Conservation (phyloP, 2,797 vertebrate species). For the Syngnathus acus region DNA sequence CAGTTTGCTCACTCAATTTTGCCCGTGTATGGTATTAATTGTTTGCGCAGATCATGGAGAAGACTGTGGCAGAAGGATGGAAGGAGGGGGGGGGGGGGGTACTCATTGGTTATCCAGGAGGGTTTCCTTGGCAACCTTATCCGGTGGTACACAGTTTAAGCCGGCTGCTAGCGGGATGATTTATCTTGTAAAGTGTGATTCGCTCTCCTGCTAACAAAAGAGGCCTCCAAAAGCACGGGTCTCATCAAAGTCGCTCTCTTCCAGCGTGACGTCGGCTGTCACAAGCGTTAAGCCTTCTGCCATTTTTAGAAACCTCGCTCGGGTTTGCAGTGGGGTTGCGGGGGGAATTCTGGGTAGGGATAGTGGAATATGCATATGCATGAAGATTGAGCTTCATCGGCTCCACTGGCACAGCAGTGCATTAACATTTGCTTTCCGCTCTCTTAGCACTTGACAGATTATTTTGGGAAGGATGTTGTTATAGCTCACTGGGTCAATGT, state of each 20-base stretch:
- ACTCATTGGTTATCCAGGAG: constrained; percentile 59
- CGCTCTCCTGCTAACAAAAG: constrained; percentile 55
- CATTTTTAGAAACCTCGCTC: constrained; percentile 57
- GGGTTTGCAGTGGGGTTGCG: constrained; percentile 35
- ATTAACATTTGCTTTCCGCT: constrained; percentile 43
- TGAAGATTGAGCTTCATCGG: constrained; percentile 38
- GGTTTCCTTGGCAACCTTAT: constrained; percentile 78
- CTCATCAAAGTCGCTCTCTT: constrained; percentile 56
- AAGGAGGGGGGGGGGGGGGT: constrained; percentile 26
- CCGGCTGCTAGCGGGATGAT: constrained; percentile 53
- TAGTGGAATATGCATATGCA: constrained; percentile 52
- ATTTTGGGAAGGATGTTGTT: constrained; percentile 44
- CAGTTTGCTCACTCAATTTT: constrained; percentile 18
- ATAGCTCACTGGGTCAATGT: constrained; percentile 27
- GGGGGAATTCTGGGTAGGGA: constrained; percentile 47
- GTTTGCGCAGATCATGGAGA: constrained; percentile 60
- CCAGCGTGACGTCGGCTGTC: constrained; percentile 42
- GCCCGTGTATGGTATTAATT: constrained; percentile 66
- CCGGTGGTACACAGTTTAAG: constrained; percentile 68
- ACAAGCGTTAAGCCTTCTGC: constrained; percentile 43
- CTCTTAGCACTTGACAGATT: constrained; percentile 44
- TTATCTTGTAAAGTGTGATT: constrained; percentile 62
- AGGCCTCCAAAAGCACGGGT: constrained; percentile 50
- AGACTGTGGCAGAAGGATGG: constrained; percentile 17
- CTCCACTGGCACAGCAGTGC: constrained; percentile 35